Base-by-base conservation (phyloP, 53 echinoderm and acorn worm genomes). In the Mesocentrotus franciscanus region DNA sequence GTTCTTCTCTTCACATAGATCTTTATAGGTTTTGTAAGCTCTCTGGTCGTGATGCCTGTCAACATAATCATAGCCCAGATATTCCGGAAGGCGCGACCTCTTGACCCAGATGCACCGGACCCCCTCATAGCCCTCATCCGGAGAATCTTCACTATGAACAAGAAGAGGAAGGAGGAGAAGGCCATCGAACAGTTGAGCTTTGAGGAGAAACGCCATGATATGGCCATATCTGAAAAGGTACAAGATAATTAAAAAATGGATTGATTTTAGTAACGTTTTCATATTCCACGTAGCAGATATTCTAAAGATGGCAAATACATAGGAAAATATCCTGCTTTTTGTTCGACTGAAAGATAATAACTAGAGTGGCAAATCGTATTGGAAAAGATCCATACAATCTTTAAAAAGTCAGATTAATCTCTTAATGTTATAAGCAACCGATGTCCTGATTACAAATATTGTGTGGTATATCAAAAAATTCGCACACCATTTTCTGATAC, bases 41-140 rank as follows among this genome's bases (percentile, higher is more conserved):
- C 96, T 18, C 59, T 97, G 70, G 78, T 97, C 29, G 96, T 97
- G 16, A 72, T 97, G 72, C 97, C 97, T 10, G 95, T 97, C 66
- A 97, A 97, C 94, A 61, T 97, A 68, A 71, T 97, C 92, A 97
- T 97, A 14, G 97, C 97, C 39, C 96, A 97, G 89, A 95, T 97
- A 85, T 97, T 97, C 92, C 93, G 97, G 49, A 97, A 96, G 91
- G 93, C 96, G 36, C 84, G 94, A 85, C 96, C 96, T 0, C 93
- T 92, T 70, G 94, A 90, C 9, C 29, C 95, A 8, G 93, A 75
- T 68, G 57, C 90, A 66, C 34, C 96, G 6, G 62, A 85, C 78
- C 92, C 66, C 20, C 92, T 95, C 16, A 55, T 92, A 18, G 60
- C 81, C 34, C 92, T 94, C 29, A 74, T 90, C 42, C 90, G 92